These are phyloP conservation scores for Tokudaia tokunoshimensis DNA, from an alignment of 2,797 vertebrate species.

Conservation along the genomic window DNA sequence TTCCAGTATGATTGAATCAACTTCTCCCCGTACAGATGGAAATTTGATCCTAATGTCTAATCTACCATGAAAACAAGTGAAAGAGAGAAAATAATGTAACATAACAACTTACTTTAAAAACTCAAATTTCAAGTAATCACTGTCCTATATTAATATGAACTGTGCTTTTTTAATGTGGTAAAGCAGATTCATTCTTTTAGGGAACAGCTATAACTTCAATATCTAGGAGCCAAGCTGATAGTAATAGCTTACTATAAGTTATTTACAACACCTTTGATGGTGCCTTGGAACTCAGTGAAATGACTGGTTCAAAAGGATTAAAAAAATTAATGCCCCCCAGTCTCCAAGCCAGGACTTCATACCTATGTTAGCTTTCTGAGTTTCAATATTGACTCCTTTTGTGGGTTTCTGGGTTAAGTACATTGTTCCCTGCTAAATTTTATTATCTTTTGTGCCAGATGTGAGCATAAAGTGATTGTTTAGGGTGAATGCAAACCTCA, in stretches of 20 bases:
- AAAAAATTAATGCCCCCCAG: constrained; percentile 9
- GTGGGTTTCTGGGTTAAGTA: background rate
- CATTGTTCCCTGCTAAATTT: constrained; percentile 23
- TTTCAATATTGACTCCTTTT: background rate
- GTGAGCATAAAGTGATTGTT: constrained; percentile 32
- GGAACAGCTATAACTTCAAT: constrained; percentile 22
- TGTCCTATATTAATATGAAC: background rate
- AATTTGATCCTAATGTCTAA: constrained; percentile 52
- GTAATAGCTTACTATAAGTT: constrained; percentile 44
- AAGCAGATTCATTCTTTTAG: constrained; percentile 9
- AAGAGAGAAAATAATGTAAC: constrained; percentile 33
- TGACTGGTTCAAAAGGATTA: constrained; percentile 26
- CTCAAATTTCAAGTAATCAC: constrained; percentile 19
- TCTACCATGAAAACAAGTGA: background rate
- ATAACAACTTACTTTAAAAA: constrained; percentile 40
- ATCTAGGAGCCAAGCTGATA: background rate
- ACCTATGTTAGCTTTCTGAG: constrained; percentile 32
- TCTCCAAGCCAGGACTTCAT: background rate
- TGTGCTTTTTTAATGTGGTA: background rate
- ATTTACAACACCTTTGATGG: constrained; percentile 12
- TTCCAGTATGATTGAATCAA: background rate
- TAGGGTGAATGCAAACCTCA: constrained; percentile 86
- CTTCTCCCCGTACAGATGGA: background rate
- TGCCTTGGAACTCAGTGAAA: background rate
- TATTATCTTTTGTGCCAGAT: background rate